phyloP scores from a whole-genome alignment of 1,140 invertebrate species.

The Megathymus violae region DNA sequence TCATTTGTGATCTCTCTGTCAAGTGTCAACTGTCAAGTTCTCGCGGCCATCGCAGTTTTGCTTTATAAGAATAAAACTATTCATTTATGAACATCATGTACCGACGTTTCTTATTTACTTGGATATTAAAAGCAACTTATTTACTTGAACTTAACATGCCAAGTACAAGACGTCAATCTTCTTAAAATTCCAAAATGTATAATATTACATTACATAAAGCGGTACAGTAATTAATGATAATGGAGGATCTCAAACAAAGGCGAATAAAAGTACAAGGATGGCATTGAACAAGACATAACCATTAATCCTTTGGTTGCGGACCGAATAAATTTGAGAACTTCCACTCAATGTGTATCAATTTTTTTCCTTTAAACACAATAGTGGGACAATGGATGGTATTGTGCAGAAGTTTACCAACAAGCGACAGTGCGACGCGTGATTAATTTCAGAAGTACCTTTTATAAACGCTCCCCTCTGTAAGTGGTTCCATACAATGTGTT shows the following conservation, averaged over 20 bases:
- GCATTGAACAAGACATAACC: conserved; percentile 31
- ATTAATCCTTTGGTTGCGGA: conserved; percentile 33
- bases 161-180: no score
- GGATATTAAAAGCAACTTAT: no score
- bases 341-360: conserved; percentile 22
- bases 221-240: conserved; percentile 13
- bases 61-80: no score
- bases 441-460: conserved; percentile 38
- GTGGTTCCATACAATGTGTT: conserved; percentile 13
- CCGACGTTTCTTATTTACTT: no score
- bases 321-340: conserved; percentile 22
- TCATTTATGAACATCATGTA: no score
- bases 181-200: no score
- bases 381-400: conserved; percentile 32
- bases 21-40: no score
- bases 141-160: no score
- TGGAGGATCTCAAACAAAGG: conserved; percentile 6
- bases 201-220: no score
- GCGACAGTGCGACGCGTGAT: conserved; percentile 36
- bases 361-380: conserved; percentile 26
- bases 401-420: conserved; percentile 39
- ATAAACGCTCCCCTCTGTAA: conserved; percentile 23
- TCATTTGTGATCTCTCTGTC: no score
- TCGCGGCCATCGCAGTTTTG: no score
- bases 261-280: conserved; percentile 17